A percentile compares a stretch with the other conserved stretches of the same genome.
These are phyloP conservation scores for Gallinago media DNA, from an alignment of 2,113 vertebrate species.

Conservation along the genomic window DNA sequence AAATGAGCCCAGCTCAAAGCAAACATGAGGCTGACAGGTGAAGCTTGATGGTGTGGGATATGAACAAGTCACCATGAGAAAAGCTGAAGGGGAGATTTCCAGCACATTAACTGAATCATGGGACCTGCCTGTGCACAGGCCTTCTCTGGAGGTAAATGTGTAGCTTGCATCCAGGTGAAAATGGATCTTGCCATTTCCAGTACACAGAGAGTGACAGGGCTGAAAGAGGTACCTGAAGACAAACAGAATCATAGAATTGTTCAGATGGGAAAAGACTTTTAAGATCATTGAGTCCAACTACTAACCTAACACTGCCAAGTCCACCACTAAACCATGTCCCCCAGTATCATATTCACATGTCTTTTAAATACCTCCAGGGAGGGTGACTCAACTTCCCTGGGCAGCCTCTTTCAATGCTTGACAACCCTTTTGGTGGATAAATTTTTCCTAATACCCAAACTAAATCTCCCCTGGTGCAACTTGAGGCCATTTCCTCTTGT, in stretches of 20 bases:
- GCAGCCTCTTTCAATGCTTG: neutral
- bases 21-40: neutral
- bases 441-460: neutral
- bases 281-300: neutral
- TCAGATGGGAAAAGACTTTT: neutral
- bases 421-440: neutral
- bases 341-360: neutral
- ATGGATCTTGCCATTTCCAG: neutral
- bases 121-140: neutral
- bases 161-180: neutral
- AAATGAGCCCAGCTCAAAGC: neutral
- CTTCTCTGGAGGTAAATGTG: neutral
- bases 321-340: neutral
- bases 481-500: neutral
- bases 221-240: neutral
- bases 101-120: neutral
- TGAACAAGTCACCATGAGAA: neutral
- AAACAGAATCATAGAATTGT: neutral
- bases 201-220: neutral
- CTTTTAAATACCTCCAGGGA: neutral
- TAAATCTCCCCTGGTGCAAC: neutral
- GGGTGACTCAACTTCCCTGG: neutral
- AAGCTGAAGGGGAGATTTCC: conserved; percentile 26
- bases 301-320: neutral
- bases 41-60: neutral